Evolutionary conservation across 2,888 invertebrate genomes (phyloP), one percentile per base, ranked within the genome.

Genomic region (Ormyrus labotus): DNA sequence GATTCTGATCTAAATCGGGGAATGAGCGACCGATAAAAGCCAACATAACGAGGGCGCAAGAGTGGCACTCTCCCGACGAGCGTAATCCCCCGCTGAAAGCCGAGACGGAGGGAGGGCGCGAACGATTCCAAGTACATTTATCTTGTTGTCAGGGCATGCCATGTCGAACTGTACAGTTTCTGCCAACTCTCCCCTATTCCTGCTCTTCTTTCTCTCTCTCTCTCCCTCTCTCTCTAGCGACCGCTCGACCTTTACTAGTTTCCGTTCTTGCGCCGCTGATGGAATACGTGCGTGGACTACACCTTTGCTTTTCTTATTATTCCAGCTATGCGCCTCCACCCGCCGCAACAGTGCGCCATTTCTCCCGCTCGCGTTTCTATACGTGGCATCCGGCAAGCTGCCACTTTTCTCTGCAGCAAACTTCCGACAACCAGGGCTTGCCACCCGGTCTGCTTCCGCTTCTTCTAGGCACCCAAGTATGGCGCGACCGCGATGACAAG

Each of bases 251-350:
- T 63, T 34, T 58, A 68, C 70, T 78, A 70, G 82, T 82, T 85
- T 86, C 86, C 85, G 84, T 83, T 78, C 80, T 68, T 83, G 70
- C 75, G 75, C 83, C 81, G 83, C 84, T 87, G 88, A 88, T 87
- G 87, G 87, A 88, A 88, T 88, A 88, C 88, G 88, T 88, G 88
- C 86, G 84, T 86, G 67, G 88, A 88, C 87, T 88, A 78, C 82
- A 81, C 81, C 81, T 67, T 70, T 69, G 58, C 64, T 64, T 75
- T 81, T 78, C 65, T 72, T 81, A 70, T 68, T 64, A 67, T 68
- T 67, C 71, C 53, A 55, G 47, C 13, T 77, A 61, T 69, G 48
- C 51, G 19, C 55, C 57, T 13, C 53, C 47, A 19, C 19, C 8
- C 55, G 50, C 68, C 57, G 45, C 8, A 19, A 7, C 57, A 19